Evolutionary conservation across 2,113 vertebrate species (phyloP), one percentile per base, ranked within the genome.

Genomic region (Gopherus evgoodei): DNA sequence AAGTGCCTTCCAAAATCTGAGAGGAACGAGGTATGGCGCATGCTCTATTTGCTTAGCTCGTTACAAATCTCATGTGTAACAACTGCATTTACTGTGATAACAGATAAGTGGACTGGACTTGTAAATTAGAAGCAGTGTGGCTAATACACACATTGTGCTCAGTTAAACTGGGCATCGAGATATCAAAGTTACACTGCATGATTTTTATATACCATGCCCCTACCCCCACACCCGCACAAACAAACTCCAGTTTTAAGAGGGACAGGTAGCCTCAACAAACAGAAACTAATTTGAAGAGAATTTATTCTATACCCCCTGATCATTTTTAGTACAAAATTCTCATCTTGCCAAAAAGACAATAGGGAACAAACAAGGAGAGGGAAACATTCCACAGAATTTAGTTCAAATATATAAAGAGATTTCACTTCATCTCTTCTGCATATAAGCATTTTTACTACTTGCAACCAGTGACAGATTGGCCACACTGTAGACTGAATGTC

Each of bases 11-110:
- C 17, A 53, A 53, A 53, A 53, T 53, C 52, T 53, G 52, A 53
- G 19, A 7, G 52, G 52, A 19, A 53, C 2, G 17, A 53, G 52
- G 52, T 53, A 17, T 53, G 52, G 52, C 6, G 52, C 17, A 53
- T 53, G 52, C 52, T 94, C 5, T 94, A 86, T 97, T 97, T 90
- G 93, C 72, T 93, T 96, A 95, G 95, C 95, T 96, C 90, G 82
- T 52, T 91, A 84, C 79, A 69, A 85, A 93, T 59, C 88, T 95
- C 84, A 95, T 24, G 38, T 4, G 44, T 44, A 76, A 13, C 38
- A 44, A 76, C 21, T 76, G 38, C 6, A 76, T 44, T 76, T 76
- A 44, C 38, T 44, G 17, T 25, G 42, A 76, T 44, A 27, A 76
- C 72, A 44, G 24, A 11, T 6, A 13, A 75, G 72, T 44, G 72